Base-by-base conservation (phyloP, 2,113 vertebrate species). In the Silurus asotus region DNA sequence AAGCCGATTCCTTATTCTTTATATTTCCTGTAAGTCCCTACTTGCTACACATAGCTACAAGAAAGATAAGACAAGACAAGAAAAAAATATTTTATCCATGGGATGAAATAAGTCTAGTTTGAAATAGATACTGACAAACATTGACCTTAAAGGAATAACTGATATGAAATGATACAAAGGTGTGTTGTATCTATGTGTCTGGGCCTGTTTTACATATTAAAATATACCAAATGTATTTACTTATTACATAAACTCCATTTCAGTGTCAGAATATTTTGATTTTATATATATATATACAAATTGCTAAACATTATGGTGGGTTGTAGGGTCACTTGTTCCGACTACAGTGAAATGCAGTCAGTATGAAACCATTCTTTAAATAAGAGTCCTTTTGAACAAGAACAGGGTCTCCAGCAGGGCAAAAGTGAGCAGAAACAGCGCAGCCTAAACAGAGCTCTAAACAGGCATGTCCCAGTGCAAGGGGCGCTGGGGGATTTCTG, bases 401-500 rank as follows among this genome's bases (percentile, higher is more conserved):
- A 83, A 23, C 72, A 83, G 69, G 67, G 61, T 85, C 83, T 88
- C 78, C 79, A 75, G 59, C 83, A 82, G 87, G 85, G 74, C 82
- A 81, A 86, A 89, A 56, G 84, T 45, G 76, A 84, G 65, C n/a
- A 81, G 55, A 65, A 84, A 56, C 28, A 74, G 19, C 59, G 8
- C 59, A 82, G 78, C 49, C 78, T 74, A 72, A 74, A 84, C 82
- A 97, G 97, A 90, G 92, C 93, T 95, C 89, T 94, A 96, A 92
- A 96, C 96, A 90, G 93, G 95, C 77, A 95, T 97, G 88, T 96
- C 97, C 93, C 92, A 96, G 90, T 95, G 91, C 61, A 92, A 94
- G 90, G 90, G 93, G 91, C 88, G 89, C 90, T 89, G 84, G 84
- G 90, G 91, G 81, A 84, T 89, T 90, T 88, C 85, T 90, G 87